Percentiles rank a stretch among this genome's conserved stretches.
Evolutionary conservation across 2,888 invertebrate genomes (phyloP).

Genomic region (Apotomis capreana): DNA sequence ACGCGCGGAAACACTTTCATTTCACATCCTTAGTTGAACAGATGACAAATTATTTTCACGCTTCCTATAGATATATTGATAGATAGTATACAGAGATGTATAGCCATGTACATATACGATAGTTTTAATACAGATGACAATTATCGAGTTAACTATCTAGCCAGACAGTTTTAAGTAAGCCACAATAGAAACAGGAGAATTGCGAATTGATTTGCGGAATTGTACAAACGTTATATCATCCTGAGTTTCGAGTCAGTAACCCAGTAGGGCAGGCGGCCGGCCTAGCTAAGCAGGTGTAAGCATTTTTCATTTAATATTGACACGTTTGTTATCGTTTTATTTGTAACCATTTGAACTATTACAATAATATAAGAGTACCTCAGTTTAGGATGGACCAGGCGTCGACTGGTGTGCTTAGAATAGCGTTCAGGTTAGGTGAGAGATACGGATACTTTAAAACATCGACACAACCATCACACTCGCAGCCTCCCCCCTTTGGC

Average conservation of each 20-base stretch:
- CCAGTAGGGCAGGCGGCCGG: conserved; percentile 74
- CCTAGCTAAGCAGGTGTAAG: conserved; percentile 82
- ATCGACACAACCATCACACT: conserved; percentile 74
- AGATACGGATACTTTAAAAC: conserved; percentile 70
- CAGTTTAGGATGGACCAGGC: conserved; percentile 83
- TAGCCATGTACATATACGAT: conserved; percentile 77
- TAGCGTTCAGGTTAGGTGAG: conserved; percentile 73
- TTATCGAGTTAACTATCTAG: conserved; percentile 76
- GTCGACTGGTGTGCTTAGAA: conserved; percentile 80
- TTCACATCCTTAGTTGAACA: conserved; percentile 78
- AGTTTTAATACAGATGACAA: conserved; percentile 80
- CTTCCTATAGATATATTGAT: conserved; percentile 76
- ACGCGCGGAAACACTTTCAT: conserved; percentile 68
- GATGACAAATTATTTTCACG: conserved; percentile 65
- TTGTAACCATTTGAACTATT: conserved; percentile 82
- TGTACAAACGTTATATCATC: conserved; percentile 75
- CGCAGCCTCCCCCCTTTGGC: conserved; percentile 70
- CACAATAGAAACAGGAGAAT: conserved; percentile 73
- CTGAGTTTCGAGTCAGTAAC: conserved; percentile 65
- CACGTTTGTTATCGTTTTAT: conserved; percentile 82
- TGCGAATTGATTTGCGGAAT: conserved; percentile 76
- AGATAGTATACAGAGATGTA: conserved; percentile 80
- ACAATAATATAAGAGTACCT: conserved; percentile 80
- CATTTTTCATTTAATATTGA: conserved; percentile 79
- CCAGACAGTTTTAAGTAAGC: conserved; percentile 75